Conservation (phyloP, 2,113 vertebrate species). For the Bubo blakistoni region DNA sequence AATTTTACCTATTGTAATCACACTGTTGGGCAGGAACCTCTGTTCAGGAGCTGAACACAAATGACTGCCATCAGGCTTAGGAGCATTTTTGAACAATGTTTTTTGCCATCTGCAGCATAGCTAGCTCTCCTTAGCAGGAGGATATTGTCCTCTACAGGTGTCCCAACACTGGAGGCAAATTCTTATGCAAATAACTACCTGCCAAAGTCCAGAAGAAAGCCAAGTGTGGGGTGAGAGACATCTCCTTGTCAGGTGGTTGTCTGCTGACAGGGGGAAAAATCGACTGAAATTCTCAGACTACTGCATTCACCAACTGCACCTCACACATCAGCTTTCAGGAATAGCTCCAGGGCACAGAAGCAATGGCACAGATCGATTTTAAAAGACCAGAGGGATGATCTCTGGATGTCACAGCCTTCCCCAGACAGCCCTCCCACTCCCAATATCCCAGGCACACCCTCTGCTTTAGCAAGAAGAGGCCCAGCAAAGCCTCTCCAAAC, state of each 20-base stretch:
- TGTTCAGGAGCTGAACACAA: not conserved
- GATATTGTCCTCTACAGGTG: not conserved
- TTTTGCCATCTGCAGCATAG: not conserved
- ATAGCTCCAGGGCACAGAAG: not conserved
- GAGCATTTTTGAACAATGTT: not conserved
- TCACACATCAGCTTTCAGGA: conserved; percentile 5
- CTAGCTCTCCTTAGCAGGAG: not conserved
- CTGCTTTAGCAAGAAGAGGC: conserved; percentile 24
- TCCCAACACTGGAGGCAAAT: not conserved
- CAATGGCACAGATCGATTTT: not conserved
- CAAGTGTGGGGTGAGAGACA: not conserved
- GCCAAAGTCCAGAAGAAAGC: not conserved
- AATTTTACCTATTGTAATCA: not conserved
- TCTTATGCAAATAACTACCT: not conserved
- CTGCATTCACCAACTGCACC: not conserved
- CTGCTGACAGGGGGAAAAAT: not conserved
- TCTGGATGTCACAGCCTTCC: not conserved
- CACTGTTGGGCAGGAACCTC: not conserved
- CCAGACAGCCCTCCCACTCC: not conserved
- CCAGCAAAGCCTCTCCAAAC: conserved; percentile 21
- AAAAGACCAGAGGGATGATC: not conserved
- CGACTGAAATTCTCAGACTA: not conserved
- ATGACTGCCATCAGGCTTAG: not conserved
- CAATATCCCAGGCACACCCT: conserved; percentile 25
- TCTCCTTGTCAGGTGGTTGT: not conserved